These are phyloP conservation scores for Vannuccia rotundouncinata DNA, from an alignment of 2,888 invertebrate genomes.

Conservation along the genomic window DNA sequence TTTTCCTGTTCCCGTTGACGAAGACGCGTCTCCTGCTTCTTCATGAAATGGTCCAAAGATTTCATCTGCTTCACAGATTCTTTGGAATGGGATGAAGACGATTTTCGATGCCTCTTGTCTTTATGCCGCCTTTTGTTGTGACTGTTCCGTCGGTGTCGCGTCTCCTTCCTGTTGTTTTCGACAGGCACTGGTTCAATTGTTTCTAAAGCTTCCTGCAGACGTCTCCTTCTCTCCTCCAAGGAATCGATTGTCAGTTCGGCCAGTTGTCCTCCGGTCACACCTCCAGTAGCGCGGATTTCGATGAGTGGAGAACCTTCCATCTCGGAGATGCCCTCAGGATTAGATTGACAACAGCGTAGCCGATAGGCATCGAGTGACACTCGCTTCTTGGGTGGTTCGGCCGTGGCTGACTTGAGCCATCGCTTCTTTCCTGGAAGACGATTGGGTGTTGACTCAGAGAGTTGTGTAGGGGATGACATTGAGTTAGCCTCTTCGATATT, in stretches of 20 bases:
- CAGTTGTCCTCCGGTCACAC: background rate
- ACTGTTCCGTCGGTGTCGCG: background rate
- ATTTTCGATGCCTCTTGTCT: background rate
- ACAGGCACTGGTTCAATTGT: background rate
- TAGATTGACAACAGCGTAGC: background rate
- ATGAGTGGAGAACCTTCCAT: no score
- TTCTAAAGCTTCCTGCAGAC: background rate
- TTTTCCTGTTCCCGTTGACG: background rate
- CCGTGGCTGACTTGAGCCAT: background rate
- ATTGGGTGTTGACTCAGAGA: background rate
- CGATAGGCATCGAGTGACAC: background rate
- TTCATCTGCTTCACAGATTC: background rate
- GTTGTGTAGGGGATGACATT: background rate
- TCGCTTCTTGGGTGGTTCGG: background rate
- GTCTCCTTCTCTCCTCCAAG: background rate
- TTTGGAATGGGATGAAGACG: background rate
- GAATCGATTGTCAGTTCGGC: background rate
- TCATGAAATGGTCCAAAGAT: background rate
- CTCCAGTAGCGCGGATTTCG: background rate
- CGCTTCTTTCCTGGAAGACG: background rate
- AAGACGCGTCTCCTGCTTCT: background rate
- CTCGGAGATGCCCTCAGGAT: no score
- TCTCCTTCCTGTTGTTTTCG: background rate
- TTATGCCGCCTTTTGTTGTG: background rate
- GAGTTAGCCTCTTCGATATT: background rate